Conservation (phyloP, 2,797 vertebrate species). For the Eidolon dupreanum region DNA sequence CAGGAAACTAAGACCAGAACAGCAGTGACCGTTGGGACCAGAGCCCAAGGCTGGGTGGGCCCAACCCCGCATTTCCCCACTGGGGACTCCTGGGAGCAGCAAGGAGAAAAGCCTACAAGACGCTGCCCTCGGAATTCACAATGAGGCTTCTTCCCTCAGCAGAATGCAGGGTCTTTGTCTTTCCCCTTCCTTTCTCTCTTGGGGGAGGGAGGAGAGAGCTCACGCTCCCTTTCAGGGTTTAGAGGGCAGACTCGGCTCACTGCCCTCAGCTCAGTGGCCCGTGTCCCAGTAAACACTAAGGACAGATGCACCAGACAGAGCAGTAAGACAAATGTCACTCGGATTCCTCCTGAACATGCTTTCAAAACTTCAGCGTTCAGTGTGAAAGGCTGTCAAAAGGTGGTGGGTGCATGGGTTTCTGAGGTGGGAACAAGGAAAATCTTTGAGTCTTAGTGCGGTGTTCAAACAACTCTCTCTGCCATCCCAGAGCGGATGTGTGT, state of each 20-base stretch:
- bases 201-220: background rate
- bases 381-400: background rate
- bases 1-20: background rate
- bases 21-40: background rate
- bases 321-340: no score
- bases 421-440: background rate
- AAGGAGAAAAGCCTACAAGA: background rate
- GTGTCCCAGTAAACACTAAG: background rate
- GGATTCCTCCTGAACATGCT: background rate
- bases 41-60: background rate
- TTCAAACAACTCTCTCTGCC: background rate
- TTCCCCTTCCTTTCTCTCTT: background rate
- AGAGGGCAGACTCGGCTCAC: background rate
- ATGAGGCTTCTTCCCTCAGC: background rate
- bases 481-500: background rate
- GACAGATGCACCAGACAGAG: no score
- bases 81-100: background rate
- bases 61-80: accelerated
- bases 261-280: background rate
- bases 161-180: background rate
- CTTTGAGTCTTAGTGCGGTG: background rate
- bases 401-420: background rate
- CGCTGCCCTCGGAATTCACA: no score
- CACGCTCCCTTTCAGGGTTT: background rate
- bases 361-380: background rate